These are phyloP conservation scores for Protaetia brevitarsis DNA, from an alignment of 1,140 invertebrate species.

Conservation along the genomic window DNA sequence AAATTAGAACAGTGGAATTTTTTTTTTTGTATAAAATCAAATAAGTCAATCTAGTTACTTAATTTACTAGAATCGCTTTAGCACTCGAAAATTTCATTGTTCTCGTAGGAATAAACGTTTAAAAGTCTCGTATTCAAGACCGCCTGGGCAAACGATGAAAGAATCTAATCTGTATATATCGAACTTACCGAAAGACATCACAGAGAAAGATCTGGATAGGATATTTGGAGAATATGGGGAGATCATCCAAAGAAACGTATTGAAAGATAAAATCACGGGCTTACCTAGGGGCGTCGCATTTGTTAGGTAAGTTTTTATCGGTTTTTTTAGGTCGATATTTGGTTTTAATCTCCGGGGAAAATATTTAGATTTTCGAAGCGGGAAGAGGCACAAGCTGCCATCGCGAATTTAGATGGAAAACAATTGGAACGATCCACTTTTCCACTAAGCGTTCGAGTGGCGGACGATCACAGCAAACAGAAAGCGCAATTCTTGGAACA, in stretches of 20 bases:
- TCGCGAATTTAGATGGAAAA: conserved; percentile 78
- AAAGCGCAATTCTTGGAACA: conserved; percentile 59
- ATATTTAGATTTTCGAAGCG: conserved; percentile 74
- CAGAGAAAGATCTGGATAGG: conserved; percentile 75
- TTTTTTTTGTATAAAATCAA: too few relatives aligned
- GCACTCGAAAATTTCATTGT: not conserved
- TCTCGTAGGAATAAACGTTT: conserved; percentile 51
- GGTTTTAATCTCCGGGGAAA: too few relatives aligned
- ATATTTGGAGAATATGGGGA: conserved; percentile 83
- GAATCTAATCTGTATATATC: conserved; percentile 94
- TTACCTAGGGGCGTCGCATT: conserved; percentile 85
- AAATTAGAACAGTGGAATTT: too few relatives aligned
- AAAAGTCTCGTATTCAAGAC: conserved; percentile 86
- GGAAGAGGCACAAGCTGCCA: conserved; percentile 85
- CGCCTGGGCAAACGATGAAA: conserved; percentile 88
- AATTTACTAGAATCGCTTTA: not conserved
- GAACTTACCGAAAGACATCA: conserved; percentile 83
- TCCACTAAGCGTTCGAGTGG: conserved; percentile 77
- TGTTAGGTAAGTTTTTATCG: conserved; percentile 83
- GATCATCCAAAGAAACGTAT: conserved; percentile 86
- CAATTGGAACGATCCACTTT: conserved; percentile 79
- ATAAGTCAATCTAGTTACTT: too few relatives aligned
- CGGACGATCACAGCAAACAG: conserved; percentile 90
- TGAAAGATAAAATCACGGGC: conserved; percentile 83
- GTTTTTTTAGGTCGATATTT: too few relatives aligned